Percentiles rank a stretch among this genome's conserved stretches.
phyloP scores from a whole-genome alignment of 2,113 vertebrate genomes.

The Lota lota region DNA sequence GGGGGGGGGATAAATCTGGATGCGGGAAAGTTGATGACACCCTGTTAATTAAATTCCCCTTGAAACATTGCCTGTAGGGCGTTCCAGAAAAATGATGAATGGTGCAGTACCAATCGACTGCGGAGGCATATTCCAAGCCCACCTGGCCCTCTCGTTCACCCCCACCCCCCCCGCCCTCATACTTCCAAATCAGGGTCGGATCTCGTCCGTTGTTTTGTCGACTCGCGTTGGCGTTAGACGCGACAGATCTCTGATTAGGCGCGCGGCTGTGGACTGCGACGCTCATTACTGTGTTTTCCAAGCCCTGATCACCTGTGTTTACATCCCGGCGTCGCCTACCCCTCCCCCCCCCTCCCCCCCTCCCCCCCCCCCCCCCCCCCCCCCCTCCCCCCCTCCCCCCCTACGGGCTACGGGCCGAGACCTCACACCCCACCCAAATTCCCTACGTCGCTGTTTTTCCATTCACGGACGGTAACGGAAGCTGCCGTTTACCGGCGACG shows the following conservation, averaged over 20 bases:
- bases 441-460: too few relatives aligned
- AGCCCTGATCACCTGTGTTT: slow-evolving; percentile 43
- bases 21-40: slow-evolving; percentile 19
- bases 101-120: background rate
- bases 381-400: too few relatives aligned
- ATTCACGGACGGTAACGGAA: too few relatives aligned
- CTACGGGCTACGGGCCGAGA: too few relatives aligned
- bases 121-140: too few relatives aligned
- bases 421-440: too few relatives aligned
- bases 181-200: too few relatives aligned
- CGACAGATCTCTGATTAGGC: slow-evolving; percentile 18
- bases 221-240: background rate
- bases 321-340: slow-evolving; percentile 32
- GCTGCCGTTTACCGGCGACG: too few relatives aligned
- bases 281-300: slow-evolving; percentile 32
- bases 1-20: slow-evolving; percentile 3
- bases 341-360: too few relatives aligned
- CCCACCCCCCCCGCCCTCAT: too few relatives aligned
- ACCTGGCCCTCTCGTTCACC: background rate
- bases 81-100: slow-evolving; percentile 12
- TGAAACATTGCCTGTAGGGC: slow-evolving; percentile 3
- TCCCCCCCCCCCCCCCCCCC: too few relatives aligned
- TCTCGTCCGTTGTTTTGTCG: slow-evolving; percentile 14
- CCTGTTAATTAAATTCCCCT: slow-evolving; percentile 23
- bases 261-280: slow-evolving; percentile 27